These are phyloP conservation scores for Microcebus tavaratra DNA, from an alignment of 2,113 vertebrate genomes.

Conservation along the genomic window DNA sequence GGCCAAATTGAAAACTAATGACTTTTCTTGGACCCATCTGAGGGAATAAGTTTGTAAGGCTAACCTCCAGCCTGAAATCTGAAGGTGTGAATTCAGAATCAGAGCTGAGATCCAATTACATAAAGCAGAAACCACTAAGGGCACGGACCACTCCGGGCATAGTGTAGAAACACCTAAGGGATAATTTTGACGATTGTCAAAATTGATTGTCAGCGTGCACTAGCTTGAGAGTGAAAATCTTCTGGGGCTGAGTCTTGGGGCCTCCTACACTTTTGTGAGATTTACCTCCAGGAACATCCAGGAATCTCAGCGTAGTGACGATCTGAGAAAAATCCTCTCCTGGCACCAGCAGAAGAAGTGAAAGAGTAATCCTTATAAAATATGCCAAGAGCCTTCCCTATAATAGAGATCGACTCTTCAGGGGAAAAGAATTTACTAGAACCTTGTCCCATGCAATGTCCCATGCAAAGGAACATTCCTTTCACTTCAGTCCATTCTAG, in stretches of 20 bases:
- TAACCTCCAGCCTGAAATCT: not conserved
- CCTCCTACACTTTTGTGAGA: not conserved
- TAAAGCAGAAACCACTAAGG: not conserved
- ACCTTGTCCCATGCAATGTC: not conserved
- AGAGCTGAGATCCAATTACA: not conserved
- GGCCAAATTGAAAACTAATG: not conserved
- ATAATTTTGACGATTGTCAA: not conserved
- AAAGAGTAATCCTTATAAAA: not conserved
- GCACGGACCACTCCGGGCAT: accelerated
- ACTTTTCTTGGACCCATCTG: not conserved
- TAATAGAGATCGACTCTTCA: not conserved
- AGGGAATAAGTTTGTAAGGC: not conserved
- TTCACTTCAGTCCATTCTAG: not conserved
- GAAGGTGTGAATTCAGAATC: not conserved
- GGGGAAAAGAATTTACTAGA: not conserved
- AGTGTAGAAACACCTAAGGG: not conserved
- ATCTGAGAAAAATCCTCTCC: not conserved
- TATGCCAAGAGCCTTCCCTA: not conserved
- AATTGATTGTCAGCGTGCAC: not conserved
- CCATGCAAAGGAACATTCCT: not conserved
- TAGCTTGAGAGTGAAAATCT: not conserved
- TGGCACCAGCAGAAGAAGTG: not conserved
- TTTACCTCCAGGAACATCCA: not conserved
- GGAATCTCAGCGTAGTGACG: not conserved
- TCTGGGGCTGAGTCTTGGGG: accelerated